Percentiles rank a stretch among this genome's conserved stretches.
These are phyloP conservation scores for Heterodera carotae DNA, from an alignment of 1,140 invertebrate species.

Conservation along the genomic window DNA sequence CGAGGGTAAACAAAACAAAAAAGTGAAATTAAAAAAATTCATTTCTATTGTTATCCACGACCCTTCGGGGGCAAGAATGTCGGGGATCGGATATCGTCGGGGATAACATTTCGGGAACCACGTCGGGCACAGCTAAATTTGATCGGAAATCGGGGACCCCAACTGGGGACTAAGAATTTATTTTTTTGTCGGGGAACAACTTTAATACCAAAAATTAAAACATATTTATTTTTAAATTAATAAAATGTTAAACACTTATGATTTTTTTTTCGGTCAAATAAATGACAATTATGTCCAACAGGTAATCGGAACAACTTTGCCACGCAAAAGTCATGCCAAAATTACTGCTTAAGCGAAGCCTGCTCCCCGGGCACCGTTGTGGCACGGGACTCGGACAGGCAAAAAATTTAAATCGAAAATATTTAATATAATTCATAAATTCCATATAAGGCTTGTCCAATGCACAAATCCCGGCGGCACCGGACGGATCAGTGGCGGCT, in stretches of 20 bases:
- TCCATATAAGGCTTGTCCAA: conserved; percentile 49
- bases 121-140: no score
- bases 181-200: not conserved
- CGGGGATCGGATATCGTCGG: no score
- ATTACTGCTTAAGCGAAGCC: conserved; percentile 63
- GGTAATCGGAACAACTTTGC: conserved; percentile 65
- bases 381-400: conserved; percentile 57
- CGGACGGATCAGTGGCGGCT: conserved; percentile 62
- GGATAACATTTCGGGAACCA: no score
- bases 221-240: no score
- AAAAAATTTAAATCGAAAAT: not conserved
- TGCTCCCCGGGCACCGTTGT: conserved; percentile 64
- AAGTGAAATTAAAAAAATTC: no score
- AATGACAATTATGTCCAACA: no score
- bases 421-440: not conserved
- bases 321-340: conserved; percentile 62
- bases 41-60: no score
- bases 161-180: no score
- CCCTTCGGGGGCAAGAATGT: no score
- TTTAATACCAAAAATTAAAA: not conserved
- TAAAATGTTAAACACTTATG: no score
- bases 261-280: no score
- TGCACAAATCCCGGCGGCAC: conserved; percentile 62
- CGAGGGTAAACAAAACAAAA: conserved; percentile 47
- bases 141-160: no score